These are phyloP conservation scores for Dendroctonus ponderosae DNA, from an alignment of 1,140 invertebrate species.

Conservation along the genomic window DNA sequence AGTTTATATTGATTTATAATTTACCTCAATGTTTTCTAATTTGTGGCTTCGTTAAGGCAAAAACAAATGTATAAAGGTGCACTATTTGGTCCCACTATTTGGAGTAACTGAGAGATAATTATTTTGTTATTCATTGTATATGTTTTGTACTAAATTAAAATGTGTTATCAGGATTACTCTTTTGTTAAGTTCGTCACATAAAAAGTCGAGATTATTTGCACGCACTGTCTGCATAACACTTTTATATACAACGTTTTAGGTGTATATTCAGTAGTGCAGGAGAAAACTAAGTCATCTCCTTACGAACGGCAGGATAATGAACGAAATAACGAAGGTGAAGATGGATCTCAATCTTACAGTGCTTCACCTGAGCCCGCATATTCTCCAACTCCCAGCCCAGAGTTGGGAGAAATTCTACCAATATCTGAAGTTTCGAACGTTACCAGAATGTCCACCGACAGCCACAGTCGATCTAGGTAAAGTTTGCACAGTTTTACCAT, in stretches of 20 bases:
- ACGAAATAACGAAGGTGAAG: constrained; percentile 26
- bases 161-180: too few species aligned
- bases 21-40: too few species aligned
- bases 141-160: too few species aligned
- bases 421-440: constrained; percentile 45
- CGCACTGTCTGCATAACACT: too few species aligned
- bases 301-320: constrained; percentile 3
- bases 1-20: too few species aligned
- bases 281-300: constrained; percentile 9
- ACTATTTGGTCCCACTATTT: too few species aligned
- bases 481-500: not conserved
- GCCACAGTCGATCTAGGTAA: constrained; percentile 35
- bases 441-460: constrained; percentile 43
- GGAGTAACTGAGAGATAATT: too few species aligned
- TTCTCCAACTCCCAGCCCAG: constrained; percentile 35
- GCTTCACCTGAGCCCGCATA: constrained; percentile 28
- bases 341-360: constrained; percentile 15
- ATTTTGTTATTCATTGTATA: too few species aligned
- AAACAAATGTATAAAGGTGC: too few species aligned
- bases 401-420: constrained; percentile 41
- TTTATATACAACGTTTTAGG: constrained; percentile 1
- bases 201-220: too few species aligned
- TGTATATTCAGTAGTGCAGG: constrained; percentile 17
- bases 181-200: too few species aligned
- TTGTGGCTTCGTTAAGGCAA: too few species aligned